Base-by-base conservation (phyloP, 2,888 invertebrate genomes). In the Itoplectis maculator region DNA sequence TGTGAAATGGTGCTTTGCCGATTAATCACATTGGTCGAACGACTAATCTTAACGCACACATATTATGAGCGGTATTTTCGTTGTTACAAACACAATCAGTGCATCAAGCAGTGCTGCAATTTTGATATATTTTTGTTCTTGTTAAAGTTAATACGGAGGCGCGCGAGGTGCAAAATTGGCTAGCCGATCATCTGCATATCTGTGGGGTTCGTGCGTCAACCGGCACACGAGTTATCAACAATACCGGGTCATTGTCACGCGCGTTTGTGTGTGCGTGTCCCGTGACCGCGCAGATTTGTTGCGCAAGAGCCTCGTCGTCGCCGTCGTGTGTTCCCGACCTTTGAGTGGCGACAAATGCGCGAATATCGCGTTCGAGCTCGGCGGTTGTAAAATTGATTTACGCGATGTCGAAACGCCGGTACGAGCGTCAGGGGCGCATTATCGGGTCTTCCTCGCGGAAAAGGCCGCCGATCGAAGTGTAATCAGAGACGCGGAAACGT, bases 401-500 rank as follows among this genome's bases (percentile, higher is more conserved):
- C 18, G 15, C 18, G 7, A 35, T 59, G 6, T 29, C 29, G 35
- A n/a, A 35, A n/a, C 4, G 23, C 6, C 56, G n/a, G n/a, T 56
- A 29, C 15, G 29, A 66, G 45, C 1, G 29, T 15, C 1, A 20
- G 8, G 9, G 3, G 35, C 59, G 35, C 13, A 23, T 59, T 35
- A 35, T 29, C 6, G n/a, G 23, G 49, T 15, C 11, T 66, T 13
- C 54, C 40, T 40, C 8, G 40, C 37, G 51, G 51, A 15, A 40
- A 51, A 49, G 4, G 11, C 15, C 23, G 37, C 13, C 13, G 11
- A 23, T 20, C 20, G 6, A 51, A 40, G 15, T 42, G 6, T 13
- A 54, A 69, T 69, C 54, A 20, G 40, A 69, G 4, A 69, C 69
- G n/a, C 40, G 54, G 54, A 54, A 54, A 20, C 54, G n/a, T 56